Evolutionary conservation across 2,888 invertebrate genomes (phyloP), one percentile per base, ranked within the genome.

Genomic region (Drosophila picticornis): DNA sequence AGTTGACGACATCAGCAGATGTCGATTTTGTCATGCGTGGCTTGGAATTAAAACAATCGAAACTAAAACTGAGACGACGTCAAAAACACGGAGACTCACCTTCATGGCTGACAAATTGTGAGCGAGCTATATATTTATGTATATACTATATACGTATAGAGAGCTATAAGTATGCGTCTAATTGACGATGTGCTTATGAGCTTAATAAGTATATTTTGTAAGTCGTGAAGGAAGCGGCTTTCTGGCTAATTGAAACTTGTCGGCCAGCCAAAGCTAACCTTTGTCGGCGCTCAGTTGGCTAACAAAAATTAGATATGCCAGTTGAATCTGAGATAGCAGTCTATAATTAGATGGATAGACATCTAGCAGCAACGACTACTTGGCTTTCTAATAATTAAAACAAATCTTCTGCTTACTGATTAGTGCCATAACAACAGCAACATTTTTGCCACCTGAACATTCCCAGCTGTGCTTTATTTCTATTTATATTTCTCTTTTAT

Each of bases 11-110:
- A 85, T 85, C 70, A 66, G 61, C 55, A 66, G 61, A 64, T 81
- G 78, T 73, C 83, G 84, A 84, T 73, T 91, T 75, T 91, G 78
- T 80, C 91, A 87, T 91, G 91, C 87, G 90, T 91, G 78, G 88
- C 83, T 83, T 71, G 77, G 67, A 82, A 75, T 70, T 73, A 63
- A 88, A 71, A 58, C 72, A 73, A 56, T 63, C 68, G 66, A 65
- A 73, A 60, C 43, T 55, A 40, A 64, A 61, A 40, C 58, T 31
- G 50, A 59, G 57, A 66, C 63, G 29, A 48, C 50, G 36, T 56
- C 16, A 19, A 40, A 57, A 66, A 38, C 48, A 48, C 11, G 29
- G 43, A 67, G 67, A 68, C 63, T 76, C 73, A 91, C 87, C 87
- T 87, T 87, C 87, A 91, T 90, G 87, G 62, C 83, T 91, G 90